Base-by-base conservation (phyloP, 2,888 invertebrate genomes). In the Ptilodon capucinus region DNA sequence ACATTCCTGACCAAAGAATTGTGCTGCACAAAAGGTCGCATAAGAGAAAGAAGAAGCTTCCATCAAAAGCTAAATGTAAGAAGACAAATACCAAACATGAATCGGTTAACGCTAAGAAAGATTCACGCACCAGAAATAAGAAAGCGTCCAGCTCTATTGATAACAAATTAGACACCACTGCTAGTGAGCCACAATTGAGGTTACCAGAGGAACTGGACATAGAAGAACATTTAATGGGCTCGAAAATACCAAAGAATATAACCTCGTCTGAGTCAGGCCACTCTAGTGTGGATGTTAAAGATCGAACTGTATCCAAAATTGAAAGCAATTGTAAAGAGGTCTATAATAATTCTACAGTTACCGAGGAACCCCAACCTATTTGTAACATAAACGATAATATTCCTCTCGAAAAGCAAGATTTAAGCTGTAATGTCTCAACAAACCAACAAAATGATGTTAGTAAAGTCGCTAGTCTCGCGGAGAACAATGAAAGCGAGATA, bases 181-280 rank as follows among this genome's bases (percentile, higher is more conserved):
- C 3, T 19, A 4, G 5, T 16, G 11, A 38, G 5, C n/a, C 38
- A 17, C 2, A 16, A 11, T 19, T 19, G 0, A 9, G 49, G 1
- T 32, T 47, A 16, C 8, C 52, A n/a, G 51, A 46, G 9, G 25
- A 49, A 4, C 34, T 60, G 36, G 75, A 81, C 50, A 55, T 79
- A 39, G 76, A 82, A 57, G 62, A 75, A 14, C 65, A 72, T 48
- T 61, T 80, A 45, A 23, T 58, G 40, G 65, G 64, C 11, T 60
- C 72, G 16, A 68, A 64, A 51, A 79, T 79, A 44, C 54, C 57
- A 30, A 76, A 70, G 48, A 38, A 23, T 1, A 6, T 32, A 30
- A 23, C 32, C 42, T 30, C 40, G 40, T 34, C 44, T 17, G 53
- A 49, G n/a, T 19, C 49, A 9, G n/a, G 43, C 46, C 3, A 46